Evolutionary conservation across 2,797 vertebrate species (phyloP), one percentile per base, ranked within the genome.

Genomic region (Mormyrus proboscirostris): DNA sequence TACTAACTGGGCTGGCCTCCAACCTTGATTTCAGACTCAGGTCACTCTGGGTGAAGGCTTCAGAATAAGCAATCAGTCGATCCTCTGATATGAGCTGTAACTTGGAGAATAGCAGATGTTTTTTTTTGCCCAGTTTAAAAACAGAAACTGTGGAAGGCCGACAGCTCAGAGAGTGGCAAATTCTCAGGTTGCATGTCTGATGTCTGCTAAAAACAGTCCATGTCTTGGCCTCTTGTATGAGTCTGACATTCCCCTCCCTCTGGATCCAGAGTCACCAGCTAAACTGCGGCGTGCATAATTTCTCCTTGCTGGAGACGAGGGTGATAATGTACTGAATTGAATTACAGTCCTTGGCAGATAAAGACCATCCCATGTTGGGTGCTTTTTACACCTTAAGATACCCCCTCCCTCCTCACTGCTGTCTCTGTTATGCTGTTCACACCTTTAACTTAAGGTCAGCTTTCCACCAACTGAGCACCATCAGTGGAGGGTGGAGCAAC

Each of bases 21-120:
- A 25, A 85, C 73, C 88, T 22, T 90, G 86, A 90, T 90, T 91
- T 89, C 69, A 90, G 53, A 88, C 88, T 87, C 33, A 76, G 69
- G 33, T 76, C 69, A 41, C 73, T 79, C 2, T n/a, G 14, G 38
- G 73, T 69, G 65, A 69, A 79, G 73, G 38, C 38, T 44, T 41
- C 33, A 41, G 73, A 79, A 69, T 14, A 69, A 33, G 65, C 73
- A 79, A 79, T n/a, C 33, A 19, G 33, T 6, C 38, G 6, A 38
- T 16, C 14, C 73, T 19, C 73, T 79, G 33, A 44, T 16, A 79
- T n/a, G 14, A 44, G 38, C 73, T 79, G 73, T 79, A 19, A 16
- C 38, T 79, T 44, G 38, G 33, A 79, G 73, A 44, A 79, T 12
- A 5, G 14, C 14, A 44, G 0, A 38, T 14, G 10, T 14, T 59